These are phyloP conservation scores for Urosaurus nigricauda DNA, from an alignment of 2,797 vertebrate species.

Conservation along the genomic window DNA sequence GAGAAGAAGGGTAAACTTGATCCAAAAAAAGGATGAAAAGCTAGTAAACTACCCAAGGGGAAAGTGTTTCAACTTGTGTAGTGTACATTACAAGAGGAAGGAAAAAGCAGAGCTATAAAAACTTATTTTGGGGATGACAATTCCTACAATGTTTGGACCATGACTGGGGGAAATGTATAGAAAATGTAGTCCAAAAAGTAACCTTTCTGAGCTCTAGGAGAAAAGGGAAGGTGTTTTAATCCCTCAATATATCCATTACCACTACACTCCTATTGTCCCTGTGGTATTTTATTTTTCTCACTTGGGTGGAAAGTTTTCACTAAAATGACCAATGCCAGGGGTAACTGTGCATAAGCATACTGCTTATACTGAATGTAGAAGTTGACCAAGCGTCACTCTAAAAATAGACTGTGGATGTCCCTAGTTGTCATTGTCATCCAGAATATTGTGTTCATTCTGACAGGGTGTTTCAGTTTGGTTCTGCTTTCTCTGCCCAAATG, in stretches of 20 bases:
- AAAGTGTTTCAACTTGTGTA: too few relatives aligned
- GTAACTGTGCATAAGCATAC: slow-evolving; percentile 62
- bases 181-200: neutral
- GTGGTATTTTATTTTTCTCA: slow-evolving; percentile 7
- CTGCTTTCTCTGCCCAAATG: slow-evolving; percentile 51
- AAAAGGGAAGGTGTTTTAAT: neutral
- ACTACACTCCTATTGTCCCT: neutral
- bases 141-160: neutral
- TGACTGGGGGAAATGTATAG: neutral
- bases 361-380: slow-evolving; percentile 70
- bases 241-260: neutral
- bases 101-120: neutral
- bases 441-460: slow-evolving; percentile 46
- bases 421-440: slow-evolving; percentile 72
- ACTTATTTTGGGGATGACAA: neutral
- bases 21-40: neutral
- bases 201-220: neutral
- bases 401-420: slow-evolving; percentile 78
- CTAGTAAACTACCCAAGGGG: neutral
- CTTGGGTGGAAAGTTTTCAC: slow-evolving; percentile 35
- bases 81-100: neutral
- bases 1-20: neutral
- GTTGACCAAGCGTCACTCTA: slow-evolving; percentile 70
- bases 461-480: slow-evolving; percentile 51
- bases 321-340: slow-evolving; percentile 61